Base-by-base conservation (phyloP, 2,888 invertebrate species). In the Drosophila engyochracea region DNA sequence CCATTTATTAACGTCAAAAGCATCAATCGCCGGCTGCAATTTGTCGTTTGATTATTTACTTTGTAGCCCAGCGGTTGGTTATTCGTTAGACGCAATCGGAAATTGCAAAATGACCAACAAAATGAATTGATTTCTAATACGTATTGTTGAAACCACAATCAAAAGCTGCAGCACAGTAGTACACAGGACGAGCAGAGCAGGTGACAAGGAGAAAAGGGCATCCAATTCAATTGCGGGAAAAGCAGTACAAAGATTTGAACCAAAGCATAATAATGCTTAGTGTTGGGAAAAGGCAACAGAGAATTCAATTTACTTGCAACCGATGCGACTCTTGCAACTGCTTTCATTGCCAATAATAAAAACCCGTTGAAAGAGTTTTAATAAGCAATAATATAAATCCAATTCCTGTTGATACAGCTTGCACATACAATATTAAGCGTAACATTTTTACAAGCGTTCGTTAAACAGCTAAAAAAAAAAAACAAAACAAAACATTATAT, bases 111-210 rank as follows among this genome's bases (percentile, higher is more conserved):
- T 85, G 74, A 83, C 76, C 65, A 81, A 74, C 74, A 77, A 85
- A 85, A 86, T 90, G 89, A 86, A 88, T 86, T 86, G 85, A 83
- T 86, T 86, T 79, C 81, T 90, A 88, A 85, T 85, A 70, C 83
- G 76, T 51, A 74, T 70, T 75, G 79, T 70, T 60, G 39, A 16
- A 35, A 22, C 59, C 55, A 65, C 60, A 79, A 57, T 39, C 55
- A 19, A 31, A 9, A 31, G 9, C 31, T 12, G 25, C 55, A 2
- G 28, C 16, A 55, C 25, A 30, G 55, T n/a, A 5, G 4, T 7
- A 44, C 10, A 57, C 55, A 60, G 22, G n/a, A 54, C 25, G 53
- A 16, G 22, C 53, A 35, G n/a, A 35, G 52, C n/a, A 58, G 66
- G 57, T 74, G 47, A 52, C 44, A 33, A 41, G 54, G 4, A 14